Evolutionary conservation across 2,888 invertebrate genomes (phyloP).

Genomic region (Neoaliturus tenellus): DNA sequence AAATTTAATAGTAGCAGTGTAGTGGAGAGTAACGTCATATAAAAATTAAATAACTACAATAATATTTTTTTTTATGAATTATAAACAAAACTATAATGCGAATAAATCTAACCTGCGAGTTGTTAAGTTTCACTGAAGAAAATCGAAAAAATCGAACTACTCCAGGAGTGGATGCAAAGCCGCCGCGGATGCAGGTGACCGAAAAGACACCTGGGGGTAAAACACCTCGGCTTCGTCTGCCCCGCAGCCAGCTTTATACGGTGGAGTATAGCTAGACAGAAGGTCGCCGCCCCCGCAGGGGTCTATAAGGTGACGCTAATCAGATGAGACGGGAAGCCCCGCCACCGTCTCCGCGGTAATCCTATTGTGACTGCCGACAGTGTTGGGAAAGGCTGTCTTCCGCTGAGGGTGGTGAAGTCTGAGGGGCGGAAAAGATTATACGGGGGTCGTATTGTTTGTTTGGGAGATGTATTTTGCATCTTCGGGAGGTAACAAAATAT

Average conservation of each 20-base stretch:
- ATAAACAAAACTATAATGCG: no score
- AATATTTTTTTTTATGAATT: no score
- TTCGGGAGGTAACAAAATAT: no score
- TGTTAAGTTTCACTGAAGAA: conserved; percentile 66
- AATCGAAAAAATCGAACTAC: conserved; percentile 66
- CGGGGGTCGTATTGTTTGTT: no score
- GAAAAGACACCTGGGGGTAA: conserved; percentile 28
- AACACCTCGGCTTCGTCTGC: conserved; percentile 35
- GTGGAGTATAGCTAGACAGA: background rate
- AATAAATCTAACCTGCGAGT: conserved; percentile 51
- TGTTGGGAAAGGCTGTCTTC: background rate
- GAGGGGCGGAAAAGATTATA: background rate
- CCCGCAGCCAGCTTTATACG: conserved; percentile 53
- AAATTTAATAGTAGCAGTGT: no score
- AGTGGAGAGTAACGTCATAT: no score
- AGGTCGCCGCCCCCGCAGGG: background rate
- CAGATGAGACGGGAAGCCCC: conserved; percentile 49
- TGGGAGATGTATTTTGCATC: no score
- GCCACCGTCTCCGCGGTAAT: background rate
- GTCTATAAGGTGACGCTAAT: conserved; percentile 54
- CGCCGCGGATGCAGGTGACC: conserved; percentile 33
- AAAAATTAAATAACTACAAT: no score
- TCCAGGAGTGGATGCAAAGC: conserved; percentile 61
- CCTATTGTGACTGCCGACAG: background rate
- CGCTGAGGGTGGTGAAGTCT: background rate